Evolutionary conservation across 2,888 invertebrate genomes (phyloP), one percentile per base, ranked within the genome.

Genomic region (Apoderus coryli): DNA sequence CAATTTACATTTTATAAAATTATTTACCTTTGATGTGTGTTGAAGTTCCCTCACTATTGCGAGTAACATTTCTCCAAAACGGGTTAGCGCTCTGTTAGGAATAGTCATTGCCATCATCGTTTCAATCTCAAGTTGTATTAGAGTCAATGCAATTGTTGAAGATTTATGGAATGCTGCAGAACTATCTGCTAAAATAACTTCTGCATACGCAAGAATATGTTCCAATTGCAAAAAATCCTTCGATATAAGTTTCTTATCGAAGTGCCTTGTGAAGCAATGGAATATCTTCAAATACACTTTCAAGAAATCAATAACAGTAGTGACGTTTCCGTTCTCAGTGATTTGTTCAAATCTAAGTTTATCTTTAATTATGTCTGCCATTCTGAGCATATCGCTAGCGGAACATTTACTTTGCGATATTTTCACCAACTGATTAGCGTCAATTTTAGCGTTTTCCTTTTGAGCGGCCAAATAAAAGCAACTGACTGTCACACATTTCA

Each of bases 401-500:
- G 84, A 81, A 61, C 86, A 86, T 49, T 80, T 77, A 49, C 81
- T 82, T 56, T 81, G 73, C 1, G 65, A 64, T 46, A 64, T 57
- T 45, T 59, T 55, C 58, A 77, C 76, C 35, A 84, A 58, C 51
- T 80, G 77, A 41, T 73, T 71, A 29, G 72, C 64, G 50, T 70
- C 64, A 39, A 68, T 63, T 31, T 71, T 59, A 41, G 68, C 60
- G 37, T 67, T 65, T 35, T 72, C 61, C 34, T 75, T 70, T 50
- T 68, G 65, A 45, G 81, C 75, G 35, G 88, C 85, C 48, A 88
- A 69, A 60, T 84, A 76, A 61, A 88, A 77, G 45, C 85, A 81
- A 37, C 85, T 76, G 16, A 88, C 75, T 10, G 84, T 80, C 55
- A 89, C 77, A 60, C 88, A 88, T 4, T 80, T 80, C 60, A 89